Evolutionary conservation across 2,113 vertebrate genomes (phyloP), one percentile per base, ranked within the genome.

Genomic region (Sylvilagus bachmani): DNA sequence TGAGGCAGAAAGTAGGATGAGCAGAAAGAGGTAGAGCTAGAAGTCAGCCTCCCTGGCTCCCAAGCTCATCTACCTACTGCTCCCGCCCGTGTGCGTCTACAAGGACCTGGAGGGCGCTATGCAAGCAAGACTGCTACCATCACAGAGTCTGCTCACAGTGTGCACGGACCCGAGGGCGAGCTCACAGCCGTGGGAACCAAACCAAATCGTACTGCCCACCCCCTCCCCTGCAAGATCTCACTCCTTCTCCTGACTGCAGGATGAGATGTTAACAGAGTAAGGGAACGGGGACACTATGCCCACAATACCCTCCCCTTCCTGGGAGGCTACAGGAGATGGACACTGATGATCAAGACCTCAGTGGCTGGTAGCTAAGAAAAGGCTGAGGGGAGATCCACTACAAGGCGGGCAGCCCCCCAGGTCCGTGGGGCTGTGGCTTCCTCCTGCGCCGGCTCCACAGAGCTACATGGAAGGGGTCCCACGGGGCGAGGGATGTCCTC

Each of bases 61-160:
- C 17, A 84, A 36, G 73, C 21, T 74, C 1, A 25, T 80, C 44
- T 49, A 58, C 29, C 17, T 24, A 71, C 5, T 9, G 44, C 71
- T 62, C 51, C 55, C 82, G 24, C 16, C 29, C 16, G 4, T 33
- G 12, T 19, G 58, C 5, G 70, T 58, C 73, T 77, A 75, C 1
- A 24, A 74, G 71, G 55, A 36, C 61, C 38, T 58, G 12, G 66
- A 89, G 31, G 31, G 64, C 49, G 55, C 49, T 83, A 36, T 66
- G 24, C 66, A 83, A 64, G 31, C 8, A 49, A 55, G 75, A 82
- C 58, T 94, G 19, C 61, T 62, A 55, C 71, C 33, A 49, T 90
- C 93, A 92, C 55, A 95, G 95, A 94, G 82, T 91, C 61, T 73
- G 53, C 64, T 78, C 81, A 80, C 67, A 21, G 70, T 5, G 78